Evolutionary conservation across 2,113 vertebrate species (phyloP), one percentile per base, ranked within the genome.

Genomic region (Larimichthys polyactis): DNA sequence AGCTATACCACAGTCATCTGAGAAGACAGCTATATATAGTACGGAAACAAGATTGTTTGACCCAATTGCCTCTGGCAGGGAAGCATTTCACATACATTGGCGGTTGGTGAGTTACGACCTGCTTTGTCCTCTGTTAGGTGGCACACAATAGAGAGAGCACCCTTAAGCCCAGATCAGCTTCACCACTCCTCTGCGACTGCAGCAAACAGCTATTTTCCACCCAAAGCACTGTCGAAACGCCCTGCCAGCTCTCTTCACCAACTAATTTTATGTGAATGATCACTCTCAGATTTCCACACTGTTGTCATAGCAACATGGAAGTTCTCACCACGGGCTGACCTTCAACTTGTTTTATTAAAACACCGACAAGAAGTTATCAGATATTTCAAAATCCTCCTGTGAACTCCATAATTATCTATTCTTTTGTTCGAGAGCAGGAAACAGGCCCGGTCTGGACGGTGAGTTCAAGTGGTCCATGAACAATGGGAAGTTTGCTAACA

Each of bases 11-110:
- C 24, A 75, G 90, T 85, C 89, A 92, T 87, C 89, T 52, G 87
- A 92, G 89, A 89, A 81, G 83, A 66, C 62, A 9, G 72, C 83
- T 91, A 84, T 89, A 87, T 87, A 91, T 84, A 89, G 89, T 88
- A 63, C 24, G 81, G 88, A 93, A 91, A 80, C 68, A 46, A 82
- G 87, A 91, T 94, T 93, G 91, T 94, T 94, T 88, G 80, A 87
- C 79, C 17, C 59, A 22, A 88, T 81, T 82, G 90, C 91, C 84
- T 88, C 88, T 81, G 78, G 90, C 80, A 49, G 70, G 65, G 68
- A 81, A 84, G 71, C 57, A 48, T 82, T 84, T 90, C 83, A 81
- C 82, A 87, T 54, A 81, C 58, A 67, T 36, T 46, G 78, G 82
- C 11, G 19, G 57, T 71, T 81, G 63, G 24, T 75, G 78, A 79